phyloP scores from a whole-genome alignment of 2,113 vertebrate species.

The Phocoena sinus region DNA sequence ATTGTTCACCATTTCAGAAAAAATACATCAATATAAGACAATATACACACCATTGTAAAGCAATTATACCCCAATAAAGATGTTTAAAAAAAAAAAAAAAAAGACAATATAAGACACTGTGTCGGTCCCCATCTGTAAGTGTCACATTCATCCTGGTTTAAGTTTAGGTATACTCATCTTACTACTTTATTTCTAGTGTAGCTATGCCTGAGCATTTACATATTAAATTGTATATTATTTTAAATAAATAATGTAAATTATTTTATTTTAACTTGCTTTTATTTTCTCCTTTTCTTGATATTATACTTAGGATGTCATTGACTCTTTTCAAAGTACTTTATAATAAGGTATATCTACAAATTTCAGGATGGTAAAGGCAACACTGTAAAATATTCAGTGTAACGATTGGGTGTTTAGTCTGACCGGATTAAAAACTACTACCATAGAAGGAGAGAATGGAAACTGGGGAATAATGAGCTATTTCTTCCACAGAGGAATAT shows the following conservation, averaged over 20 bases:
- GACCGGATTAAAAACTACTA: not conserved
- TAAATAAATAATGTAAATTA: not conserved
- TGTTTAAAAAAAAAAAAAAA: too few relatives aligned
- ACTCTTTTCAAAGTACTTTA: not conserved
- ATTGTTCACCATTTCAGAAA: not conserved
- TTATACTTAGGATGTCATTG: not conserved
- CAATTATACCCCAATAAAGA: too few relatives aligned
- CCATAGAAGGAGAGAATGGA: not conserved
- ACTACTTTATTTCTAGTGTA: not conserved
- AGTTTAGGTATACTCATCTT: not conserved
- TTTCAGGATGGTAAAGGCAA: not conserved
- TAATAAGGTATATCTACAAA: not conserved
- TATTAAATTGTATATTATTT: not conserved
- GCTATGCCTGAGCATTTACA: not conserved
- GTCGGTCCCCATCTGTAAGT: not conserved
- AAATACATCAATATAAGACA: not conserved
- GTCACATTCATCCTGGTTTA: not conserved
- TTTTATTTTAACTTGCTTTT: not conserved
- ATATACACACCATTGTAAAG: too few relatives aligned
- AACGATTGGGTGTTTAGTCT: not conserved
- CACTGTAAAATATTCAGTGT: not conserved
- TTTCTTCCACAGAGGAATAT: not conserved
- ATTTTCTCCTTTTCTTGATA: not conserved
- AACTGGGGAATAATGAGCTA: not conserved
- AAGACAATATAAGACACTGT: not conserved